A percentile compares a stretch with the other conserved stretches of the same genome.
These are phyloP conservation scores for Steinernema feltiae DNA, from an alignment of 1,140 invertebrate genomes.

Conservation along the genomic window DNA sequence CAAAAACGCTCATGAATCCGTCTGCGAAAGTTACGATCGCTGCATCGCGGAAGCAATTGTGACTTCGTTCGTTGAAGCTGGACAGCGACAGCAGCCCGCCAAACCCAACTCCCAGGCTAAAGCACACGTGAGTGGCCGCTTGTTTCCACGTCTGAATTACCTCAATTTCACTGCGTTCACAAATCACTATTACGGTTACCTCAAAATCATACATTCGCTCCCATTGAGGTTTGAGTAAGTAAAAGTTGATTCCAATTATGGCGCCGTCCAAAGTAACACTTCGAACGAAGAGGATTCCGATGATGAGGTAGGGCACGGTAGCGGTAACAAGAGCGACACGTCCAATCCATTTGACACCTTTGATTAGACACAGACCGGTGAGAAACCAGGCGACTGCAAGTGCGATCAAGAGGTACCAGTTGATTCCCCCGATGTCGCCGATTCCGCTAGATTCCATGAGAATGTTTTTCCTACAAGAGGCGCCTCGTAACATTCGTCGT, in stretches of 20 bases:
- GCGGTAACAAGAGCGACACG: conserved; percentile 59
- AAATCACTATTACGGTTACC: not conserved
- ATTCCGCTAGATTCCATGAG: not conserved
- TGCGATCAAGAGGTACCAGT: conserved; percentile 17
- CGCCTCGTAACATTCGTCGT: not conserved
- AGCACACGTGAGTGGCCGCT: conserved; percentile 30
- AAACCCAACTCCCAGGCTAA: conserved; percentile 24
- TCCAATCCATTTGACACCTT: conserved; percentile 29
- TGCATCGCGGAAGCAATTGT: conserved; percentile 59
- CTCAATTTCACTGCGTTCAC: not conserved
- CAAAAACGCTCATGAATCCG: conserved; percentile 65
- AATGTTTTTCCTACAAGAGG: not conserved
- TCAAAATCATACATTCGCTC: conserved; percentile 20
- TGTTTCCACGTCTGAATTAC: conserved; percentile 23
- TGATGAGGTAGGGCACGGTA: conserved; percentile 71
- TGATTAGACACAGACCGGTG: conserved; percentile 15
- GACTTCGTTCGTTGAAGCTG: conserved; percentile 18
- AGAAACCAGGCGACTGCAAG: conserved; percentile 21
- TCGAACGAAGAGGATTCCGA: conserved; percentile 68
- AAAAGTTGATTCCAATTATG: conserved; percentile 68
- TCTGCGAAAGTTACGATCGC: conserved; percentile 67
- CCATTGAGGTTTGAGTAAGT: conserved; percentile 11
- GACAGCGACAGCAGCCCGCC: conserved; percentile 30
- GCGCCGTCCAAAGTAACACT: conserved; percentile 72
- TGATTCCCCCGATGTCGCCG: conserved; percentile 15